A percentile compares a stretch with the other conserved stretches of the same genome.
Evolutionary conservation across 2,888 invertebrate genomes (phyloP).

Genomic region (Smittia aterrima): DNA sequence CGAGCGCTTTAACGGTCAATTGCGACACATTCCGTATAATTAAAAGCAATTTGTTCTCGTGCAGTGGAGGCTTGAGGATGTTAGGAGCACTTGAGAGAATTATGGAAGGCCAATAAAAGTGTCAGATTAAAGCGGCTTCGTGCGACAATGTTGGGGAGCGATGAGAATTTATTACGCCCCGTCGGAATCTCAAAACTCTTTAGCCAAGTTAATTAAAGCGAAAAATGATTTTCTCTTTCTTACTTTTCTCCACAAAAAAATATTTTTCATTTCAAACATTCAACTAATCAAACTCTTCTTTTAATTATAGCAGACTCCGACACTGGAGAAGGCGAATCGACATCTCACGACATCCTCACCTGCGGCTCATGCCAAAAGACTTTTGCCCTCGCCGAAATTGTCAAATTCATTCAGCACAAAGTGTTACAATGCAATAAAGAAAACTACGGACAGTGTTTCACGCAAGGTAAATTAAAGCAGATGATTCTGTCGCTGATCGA

Average conservation of each 20-base stretch:
- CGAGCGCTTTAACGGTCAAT: constrained; percentile 39
- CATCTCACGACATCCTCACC: constrained; percentile 83
- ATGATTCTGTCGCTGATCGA: constrained; percentile 52
- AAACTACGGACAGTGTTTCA: constrained; percentile 67
- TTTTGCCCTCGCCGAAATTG: constrained; percentile 92
- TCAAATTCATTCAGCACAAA: constrained; percentile 96
- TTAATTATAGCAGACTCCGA: constrained; percentile 73
- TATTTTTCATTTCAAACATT: constrained; percentile 13
- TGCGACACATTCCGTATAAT: constrained; percentile 39
- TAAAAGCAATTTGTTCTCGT: constrained; percentile 42
- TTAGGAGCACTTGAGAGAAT: neutral
- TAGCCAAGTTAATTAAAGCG: neutral
- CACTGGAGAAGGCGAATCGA: constrained; percentile 65
- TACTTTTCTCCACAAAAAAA: neutral
- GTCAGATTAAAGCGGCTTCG: constrained; percentile 7
- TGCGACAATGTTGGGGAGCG: neutral
- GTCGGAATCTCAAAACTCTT: neutral
- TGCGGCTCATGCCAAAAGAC: constrained; percentile 93
- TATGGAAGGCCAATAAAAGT: constrained; percentile 31
- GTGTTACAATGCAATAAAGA: constrained; percentile 87
- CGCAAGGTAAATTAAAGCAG: constrained; percentile 53
- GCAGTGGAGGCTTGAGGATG: neutral
- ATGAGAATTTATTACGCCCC: neutral
- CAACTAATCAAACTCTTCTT: constrained; percentile 39
- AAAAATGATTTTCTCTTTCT: constrained; percentile 16